Conservation (phyloP, 1,140 invertebrate genomes). For the Trachelipus rathkii region DNA sequence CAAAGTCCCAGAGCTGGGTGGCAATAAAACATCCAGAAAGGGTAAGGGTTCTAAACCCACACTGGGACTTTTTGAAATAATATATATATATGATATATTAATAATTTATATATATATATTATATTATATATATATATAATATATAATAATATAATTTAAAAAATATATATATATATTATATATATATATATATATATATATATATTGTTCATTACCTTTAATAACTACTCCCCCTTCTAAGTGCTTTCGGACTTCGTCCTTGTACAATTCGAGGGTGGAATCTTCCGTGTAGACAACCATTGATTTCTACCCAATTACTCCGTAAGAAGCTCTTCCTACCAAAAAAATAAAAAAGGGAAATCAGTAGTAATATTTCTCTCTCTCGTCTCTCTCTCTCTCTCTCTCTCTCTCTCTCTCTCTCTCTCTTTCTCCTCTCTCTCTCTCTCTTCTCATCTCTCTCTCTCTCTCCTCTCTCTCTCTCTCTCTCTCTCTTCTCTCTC, state of each 20-base stretch:
- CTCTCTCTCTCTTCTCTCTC: no score
- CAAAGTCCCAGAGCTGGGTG: no score
- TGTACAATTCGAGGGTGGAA: constrained; percentile 72
- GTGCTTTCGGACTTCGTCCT: constrained; percentile 57
- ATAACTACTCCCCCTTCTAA: constrained; percentile 58
- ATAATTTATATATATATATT: not conserved
- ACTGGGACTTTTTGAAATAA: no score
- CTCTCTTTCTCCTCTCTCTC: no score
- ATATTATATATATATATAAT: not conserved
- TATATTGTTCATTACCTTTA: constrained; percentile 28
- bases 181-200: not conserved
- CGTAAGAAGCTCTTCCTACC: constrained; percentile 68
- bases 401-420: no score
- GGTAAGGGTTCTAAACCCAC: no score
- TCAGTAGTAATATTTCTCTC: no score
- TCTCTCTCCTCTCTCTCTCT: no score
- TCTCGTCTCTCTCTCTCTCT: no score
- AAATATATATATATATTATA: not conserved
- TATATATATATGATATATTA: not conserved
- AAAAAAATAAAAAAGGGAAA: no score
- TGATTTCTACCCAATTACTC: constrained; percentile 73
- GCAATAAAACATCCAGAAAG: no score
- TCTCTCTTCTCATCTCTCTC: no score
- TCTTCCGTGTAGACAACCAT: constrained; percentile 75
- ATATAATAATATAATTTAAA: not conserved